Evolutionary conservation across 1,140 invertebrate genomes (phyloP), one percentile per base, ranked within the genome.

Genomic region (Leptoteleia sp.): DNA sequence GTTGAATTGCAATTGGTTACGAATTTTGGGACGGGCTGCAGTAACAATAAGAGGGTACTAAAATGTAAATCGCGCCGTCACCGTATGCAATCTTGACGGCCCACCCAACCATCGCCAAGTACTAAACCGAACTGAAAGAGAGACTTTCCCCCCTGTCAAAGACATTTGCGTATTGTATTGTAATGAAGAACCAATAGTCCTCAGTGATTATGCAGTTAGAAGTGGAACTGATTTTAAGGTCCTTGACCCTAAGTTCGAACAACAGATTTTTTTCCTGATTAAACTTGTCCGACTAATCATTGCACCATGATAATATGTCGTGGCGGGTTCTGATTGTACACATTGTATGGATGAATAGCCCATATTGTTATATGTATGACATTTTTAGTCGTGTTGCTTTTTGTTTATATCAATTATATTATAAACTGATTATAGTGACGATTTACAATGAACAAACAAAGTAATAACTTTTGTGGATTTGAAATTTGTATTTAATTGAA

Each of bases 141-240:
- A 43, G 7, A 65, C 73, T 54, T 70, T 75, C 11, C 50, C 62
- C 71, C 48, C 17, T n/a, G 22, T 72, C 47, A 71, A 76, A 81
- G 77, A 45, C 48, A 17, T 75, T 64, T 70, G 61, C 71, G 54
- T 55, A 85, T 83, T 86, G 81, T 86, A 85, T 87, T 85, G 3
- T 85, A 87, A 88, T 88, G 73, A 70, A 71, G 73, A 77, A 73
- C 33, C 48, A 76, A 42, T 40, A 67, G 76, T 50, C 11, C 48
- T 67, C 13, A 45, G 13, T 13, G 59, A 77, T 75, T 76, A 75
- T 70, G 22, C 70, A 65, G 15, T 12, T 68, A 77, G 45, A 57
- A 72, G 57, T 62, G 72, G 29, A 25, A 55, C 12, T 35, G 42
- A 52, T 54, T 62, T 25, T 59, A 76, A 15, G 78, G 76, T 76